These are phyloP conservation scores for Pardosa pseudoannulata DNA, from an alignment of 2,888 invertebrate species.

Conservation along the genomic window DNA sequence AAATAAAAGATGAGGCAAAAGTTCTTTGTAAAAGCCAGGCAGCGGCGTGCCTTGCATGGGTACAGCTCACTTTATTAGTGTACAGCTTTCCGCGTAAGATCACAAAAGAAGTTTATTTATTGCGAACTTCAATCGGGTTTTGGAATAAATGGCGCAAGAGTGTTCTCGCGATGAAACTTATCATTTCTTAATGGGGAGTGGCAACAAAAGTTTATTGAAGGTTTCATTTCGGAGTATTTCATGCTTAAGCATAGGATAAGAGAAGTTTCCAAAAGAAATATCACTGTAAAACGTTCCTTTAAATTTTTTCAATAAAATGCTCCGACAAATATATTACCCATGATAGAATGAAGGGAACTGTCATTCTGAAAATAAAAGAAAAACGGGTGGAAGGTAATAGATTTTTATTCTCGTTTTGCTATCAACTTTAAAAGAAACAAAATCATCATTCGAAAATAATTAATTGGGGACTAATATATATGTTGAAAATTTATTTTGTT, in stretches of 20 bases:
- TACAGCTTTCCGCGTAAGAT: constrained; percentile 52
- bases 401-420: too few relatives aligned
- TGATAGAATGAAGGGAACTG: too few relatives aligned
- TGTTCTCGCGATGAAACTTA: constrained; percentile 55
- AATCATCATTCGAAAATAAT: too few relatives aligned
- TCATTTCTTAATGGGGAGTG: constrained; percentile 41
- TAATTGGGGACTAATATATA: too few relatives aligned
- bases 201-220: constrained; percentile 11
- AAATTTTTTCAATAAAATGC: too few relatives aligned
- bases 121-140: constrained; percentile 49
- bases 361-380: too few relatives aligned
- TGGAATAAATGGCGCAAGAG: constrained; percentile 54
- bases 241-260: not conserved
- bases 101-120: constrained; percentile 68
- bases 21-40: constrained; percentile 48
- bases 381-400: too few relatives aligned
- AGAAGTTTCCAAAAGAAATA: too few relatives aligned
- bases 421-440: too few relatives aligned
- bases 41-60: constrained; percentile 46
- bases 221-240: constrained; percentile 9
- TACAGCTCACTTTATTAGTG: constrained; percentile 69
- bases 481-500: too few relatives aligned
- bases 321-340: too few relatives aligned
- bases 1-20: constrained; percentile 68
- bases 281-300: too few relatives aligned